Evolutionary conservation across 2,888 invertebrate species (phyloP), one percentile per base, ranked within the genome.

Genomic region (Andrena chrysosceles): DNA sequence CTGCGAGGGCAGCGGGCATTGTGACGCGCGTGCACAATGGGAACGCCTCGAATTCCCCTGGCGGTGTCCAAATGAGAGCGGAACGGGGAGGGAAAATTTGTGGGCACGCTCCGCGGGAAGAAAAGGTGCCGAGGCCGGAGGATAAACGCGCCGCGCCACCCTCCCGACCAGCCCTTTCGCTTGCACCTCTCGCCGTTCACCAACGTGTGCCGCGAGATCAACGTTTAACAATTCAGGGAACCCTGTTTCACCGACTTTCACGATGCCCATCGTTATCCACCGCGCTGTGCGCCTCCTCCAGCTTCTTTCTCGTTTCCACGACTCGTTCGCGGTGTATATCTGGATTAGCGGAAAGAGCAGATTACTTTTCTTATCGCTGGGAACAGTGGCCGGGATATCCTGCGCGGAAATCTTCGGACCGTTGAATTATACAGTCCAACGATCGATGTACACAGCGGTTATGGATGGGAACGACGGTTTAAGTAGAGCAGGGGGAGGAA

Each of bases 41-140:
- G 81, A 89, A 90, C 90, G 91, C 88, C 87, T 90, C 84, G 86
- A 86, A 91, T 91, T 92, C 90, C 87, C 31, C 87, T 77, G 42
- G 81, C 84, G 85, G 83, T 84, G 52, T 62, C 56, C 77, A 63
- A 52, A 81, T 35, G 81, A 77, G 79, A 74, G 71, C 69, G 42
- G 67, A 20, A 48, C 60, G 71, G 56, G 23, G 70, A 78, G 77
- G 33, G 80, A 70, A 67, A 85, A 81, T 81, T 76, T 84, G 84
- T 80, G 77, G 75, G 68, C 16, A 48, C 29, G 62, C 26, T 31
- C 26, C 29, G 31, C 31, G 56, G 23, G 68, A 74, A 78, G 76
- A 79, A 84, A 77, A 75, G 67, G 77, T 59, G 48, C 67, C 31
- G 23, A 77, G 70, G 77, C 63, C 54, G 62, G 49, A 67, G 76